phyloP scores from a whole-genome alignment of 2,888 invertebrate species.

The Acanthosepion lycidas region DNA sequence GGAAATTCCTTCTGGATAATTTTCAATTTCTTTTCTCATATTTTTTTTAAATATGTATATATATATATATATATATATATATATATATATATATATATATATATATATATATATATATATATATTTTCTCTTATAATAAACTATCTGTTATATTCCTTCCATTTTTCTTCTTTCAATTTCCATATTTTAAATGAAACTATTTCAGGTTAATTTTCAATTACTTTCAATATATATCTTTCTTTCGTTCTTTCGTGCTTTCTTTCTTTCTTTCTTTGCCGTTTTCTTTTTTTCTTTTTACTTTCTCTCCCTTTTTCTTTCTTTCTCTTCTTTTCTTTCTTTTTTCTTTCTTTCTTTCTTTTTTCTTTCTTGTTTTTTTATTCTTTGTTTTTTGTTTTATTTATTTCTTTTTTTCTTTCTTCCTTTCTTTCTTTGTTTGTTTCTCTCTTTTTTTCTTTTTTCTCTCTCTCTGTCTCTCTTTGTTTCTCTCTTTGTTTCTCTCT shows the following conservation, averaged over 20 bases:
- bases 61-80: neutral
- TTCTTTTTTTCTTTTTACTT: neutral
- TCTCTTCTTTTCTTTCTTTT: too few species aligned
- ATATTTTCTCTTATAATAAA: neutral
- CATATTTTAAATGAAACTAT: too few species aligned
- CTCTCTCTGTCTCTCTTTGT: neutral
- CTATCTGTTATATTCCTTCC: too few species aligned
- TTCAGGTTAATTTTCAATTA: too few species aligned
- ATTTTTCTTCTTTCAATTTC: too few species aligned
- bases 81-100: neutral
- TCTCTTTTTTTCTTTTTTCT: too few species aligned
- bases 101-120: neutral
- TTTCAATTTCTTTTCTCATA: neutral
- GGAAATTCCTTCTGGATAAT: too few species aligned
- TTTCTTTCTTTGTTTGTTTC: neutral
- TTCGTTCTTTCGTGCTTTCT: neutral
- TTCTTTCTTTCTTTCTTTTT: too few species aligned
- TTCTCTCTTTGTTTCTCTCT: neutral
- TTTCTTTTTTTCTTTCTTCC: too few species aligned
- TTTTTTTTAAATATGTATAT: neutral
- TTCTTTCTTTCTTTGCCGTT: neutral
- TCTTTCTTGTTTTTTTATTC: neutral
- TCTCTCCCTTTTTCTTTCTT: too few species aligned
- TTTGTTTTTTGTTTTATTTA: neutral
- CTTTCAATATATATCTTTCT: neutral